These are phyloP conservation scores for Phaenicophaeus curvirostris DNA, from an alignment of 2,797 vertebrate genomes.

Conservation along the genomic window DNA sequence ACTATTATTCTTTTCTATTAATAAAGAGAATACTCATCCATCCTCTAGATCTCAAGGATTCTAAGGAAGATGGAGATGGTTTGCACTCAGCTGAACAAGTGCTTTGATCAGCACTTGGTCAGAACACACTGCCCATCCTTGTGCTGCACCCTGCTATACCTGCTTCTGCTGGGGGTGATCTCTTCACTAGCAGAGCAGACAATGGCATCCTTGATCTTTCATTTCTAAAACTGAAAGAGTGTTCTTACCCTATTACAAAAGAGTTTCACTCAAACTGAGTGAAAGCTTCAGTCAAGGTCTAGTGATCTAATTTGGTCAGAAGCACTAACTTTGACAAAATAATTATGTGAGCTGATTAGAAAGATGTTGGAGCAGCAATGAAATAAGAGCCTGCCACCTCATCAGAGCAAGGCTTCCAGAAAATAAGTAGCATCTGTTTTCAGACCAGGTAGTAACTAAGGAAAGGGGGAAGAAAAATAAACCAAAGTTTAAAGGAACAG, in stretches of 20 bases:
- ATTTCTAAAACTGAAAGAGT: neutral
- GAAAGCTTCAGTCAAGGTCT: neutral
- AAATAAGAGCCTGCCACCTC: neutral
- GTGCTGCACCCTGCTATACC: neutral
- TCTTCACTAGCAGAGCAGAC: neutral
- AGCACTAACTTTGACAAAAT: neutral
- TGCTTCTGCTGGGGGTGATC: neutral
- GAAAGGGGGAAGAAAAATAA: neutral
- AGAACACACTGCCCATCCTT: neutral
- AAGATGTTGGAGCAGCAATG: neutral
- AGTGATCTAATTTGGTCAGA: neutral
- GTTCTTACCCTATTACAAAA: neutral
- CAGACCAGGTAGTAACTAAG: neutral
- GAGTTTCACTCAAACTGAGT: neutral
- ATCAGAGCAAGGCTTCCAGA: neutral
- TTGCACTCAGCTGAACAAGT: neutral
- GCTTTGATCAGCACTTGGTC: neutral
- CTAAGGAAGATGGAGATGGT: neutral
- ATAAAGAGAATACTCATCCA: neutral
- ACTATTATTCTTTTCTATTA: neutral
- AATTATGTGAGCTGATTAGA: neutral
- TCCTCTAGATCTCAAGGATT: neutral
- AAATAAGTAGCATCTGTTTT: neutral
- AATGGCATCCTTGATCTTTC: neutral
- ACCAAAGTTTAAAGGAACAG: neutral